phyloP scores from a whole-genome alignment of 1,140 invertebrate species.

The Hyles euphorbiae region DNA sequence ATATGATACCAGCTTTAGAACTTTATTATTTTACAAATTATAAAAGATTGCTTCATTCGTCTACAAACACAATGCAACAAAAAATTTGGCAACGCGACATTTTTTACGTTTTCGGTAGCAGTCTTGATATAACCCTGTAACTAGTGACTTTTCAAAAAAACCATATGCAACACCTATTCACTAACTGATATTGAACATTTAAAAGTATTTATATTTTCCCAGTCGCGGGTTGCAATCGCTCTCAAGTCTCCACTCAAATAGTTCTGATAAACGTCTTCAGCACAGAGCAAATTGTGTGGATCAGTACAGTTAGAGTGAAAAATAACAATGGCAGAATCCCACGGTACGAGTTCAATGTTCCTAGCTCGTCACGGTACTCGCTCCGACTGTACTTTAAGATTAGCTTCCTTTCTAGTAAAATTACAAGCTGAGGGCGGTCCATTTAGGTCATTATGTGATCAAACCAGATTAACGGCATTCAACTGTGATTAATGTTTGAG shows the following conservation, averaged over 20 bases:
- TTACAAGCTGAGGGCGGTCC: constrained; percentile 21
- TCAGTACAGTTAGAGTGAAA: constrained; percentile 47
- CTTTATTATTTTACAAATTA: too few relatives aligned
- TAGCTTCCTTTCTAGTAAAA: constrained; percentile 29
- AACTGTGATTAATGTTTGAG: constrained; percentile 17
- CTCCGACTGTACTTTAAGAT: constrained; percentile 37
- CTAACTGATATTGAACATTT: too few relatives aligned
- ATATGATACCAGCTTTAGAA: too few relatives aligned
- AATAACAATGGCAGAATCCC: constrained; percentile 51
- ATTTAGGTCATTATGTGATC: constrained; percentile 31
- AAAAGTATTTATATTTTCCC: too few relatives aligned
- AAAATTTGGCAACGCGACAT: too few relatives aligned
- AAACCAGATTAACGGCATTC: constrained; percentile 32
- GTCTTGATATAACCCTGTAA: too few relatives aligned
- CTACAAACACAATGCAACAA: too few relatives aligned
- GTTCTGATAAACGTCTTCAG: constrained; percentile 11
- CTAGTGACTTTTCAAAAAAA: too few relatives aligned
- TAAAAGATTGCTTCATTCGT: too few relatives aligned
- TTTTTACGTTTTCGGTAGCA: too few relatives aligned
- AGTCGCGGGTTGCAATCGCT: too few relatives aligned
- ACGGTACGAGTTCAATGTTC: constrained; percentile 44
- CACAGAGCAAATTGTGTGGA: constrained; percentile 37
- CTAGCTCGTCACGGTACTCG: constrained; percentile 43
- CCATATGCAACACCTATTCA: too few relatives aligned
- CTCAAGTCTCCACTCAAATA: neutral